Evolutionary conservation across 1,140 invertebrate genomes (phyloP), one percentile per base, ranked within the genome.

Genomic region (Myzus persicae): DNA sequence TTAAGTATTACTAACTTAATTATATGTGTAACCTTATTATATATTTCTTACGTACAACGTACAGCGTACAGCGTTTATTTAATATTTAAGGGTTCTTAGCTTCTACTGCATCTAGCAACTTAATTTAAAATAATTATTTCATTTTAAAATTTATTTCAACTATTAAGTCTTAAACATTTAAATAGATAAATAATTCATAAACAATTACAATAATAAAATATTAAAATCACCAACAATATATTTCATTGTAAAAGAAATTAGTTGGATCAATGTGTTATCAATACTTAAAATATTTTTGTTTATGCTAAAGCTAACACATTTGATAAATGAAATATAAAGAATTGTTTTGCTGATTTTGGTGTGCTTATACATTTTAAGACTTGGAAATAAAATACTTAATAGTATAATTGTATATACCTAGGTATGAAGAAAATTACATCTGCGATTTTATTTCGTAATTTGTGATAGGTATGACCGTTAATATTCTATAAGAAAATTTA

Each of bases 161-260:
- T 1, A 36, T n/a, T 14, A n/a, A 76, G 31, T 76, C 11, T 76
- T 76, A n/a, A n/a, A 76, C 14, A n/a, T 76, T 76, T 76, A n/a
- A 36, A 76, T n/a, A n/a, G 59, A 76, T 76, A 76, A 76, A 76
- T 76, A n/a, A 76, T 76, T 76, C n/a, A 76, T 76, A 18, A 76
- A 76, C 59, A 76, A n/a, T 76, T n/a, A 76, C n/a, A 76, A 76
- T 76, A 6, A 76, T 67, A 67, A 67, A 67, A 67, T 59, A n/a
- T n/a, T n/a, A n/a, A n/a, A n/a, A n/a, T n/a, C 31, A 14, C 9
- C 31, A 11, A 14, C 31, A 67, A 67, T n/a, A 67, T 6, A 76
- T n/a, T n/a, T n/a, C 36, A 76, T 76, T n/a, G 31, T 3, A 11
- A 76, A 76, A 76, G 31, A 76, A 76, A 76, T 59, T 31, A 31